Base-by-base conservation (phyloP, 2,797 vertebrate genomes). In the Calcarius lapponicus region DNA sequence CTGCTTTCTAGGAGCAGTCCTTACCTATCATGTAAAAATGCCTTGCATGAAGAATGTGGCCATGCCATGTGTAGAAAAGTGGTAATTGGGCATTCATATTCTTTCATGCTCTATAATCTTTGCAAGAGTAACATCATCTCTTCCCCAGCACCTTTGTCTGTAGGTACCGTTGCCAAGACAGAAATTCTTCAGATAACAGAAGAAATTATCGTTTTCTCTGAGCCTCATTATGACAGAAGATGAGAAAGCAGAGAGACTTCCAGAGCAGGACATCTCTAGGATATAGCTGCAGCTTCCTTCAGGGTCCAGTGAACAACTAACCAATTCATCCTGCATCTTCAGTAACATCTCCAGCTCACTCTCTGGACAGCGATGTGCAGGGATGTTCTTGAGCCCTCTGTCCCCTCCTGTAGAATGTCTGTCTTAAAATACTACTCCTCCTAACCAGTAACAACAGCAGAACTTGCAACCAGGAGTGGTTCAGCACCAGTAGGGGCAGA, bases 1-100 rank as follows among this genome's bases (percentile, higher is more conserved):
- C 14, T 70, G 16, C 18, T 53, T 81, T 71, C 13, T 70, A 57
- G 25, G 29, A 94, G 2, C 18, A 28, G 32, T 40, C 11, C 17
- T 91, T 42, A 56, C 10, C 14, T 34, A 17, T 36, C 4, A 9
- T 3, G 4, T 36, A 20, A 32, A 80, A 70, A 78, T 6, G 7
- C 24, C 61, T 80, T 74, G 22, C 5, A 42, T 16, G 22, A 22
- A 61, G 19, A 29, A 45, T 7, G 5, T 2, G 9, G 5, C 3
- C 10, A 32, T 25, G 8, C 22, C 16, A 38, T 1, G 2, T 19
- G 17, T 16, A 69, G 17, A 70, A 38, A 75, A 75, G 19, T 17
- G 32, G 11, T 45, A 43, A 66, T 76, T 51, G 26, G 6, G 11
- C 2, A 3, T 38, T 16, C 0, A 0, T 24, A 13, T 24, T 82